phyloP scores from a whole-genome alignment of 2,888 invertebrate genomes.

The Hypomecis punctinalis region DNA sequence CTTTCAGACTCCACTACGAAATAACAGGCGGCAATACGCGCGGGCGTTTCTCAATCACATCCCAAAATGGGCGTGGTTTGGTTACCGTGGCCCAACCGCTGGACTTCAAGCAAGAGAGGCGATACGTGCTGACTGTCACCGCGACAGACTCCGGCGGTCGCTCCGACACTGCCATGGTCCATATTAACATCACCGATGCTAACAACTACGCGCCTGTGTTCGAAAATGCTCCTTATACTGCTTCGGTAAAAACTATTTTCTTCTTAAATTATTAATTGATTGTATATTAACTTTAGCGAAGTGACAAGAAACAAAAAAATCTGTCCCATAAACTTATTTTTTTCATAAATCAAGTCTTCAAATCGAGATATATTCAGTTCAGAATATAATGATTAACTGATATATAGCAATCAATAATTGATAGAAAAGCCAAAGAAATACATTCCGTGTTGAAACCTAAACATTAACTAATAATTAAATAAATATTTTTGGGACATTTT shows the following conservation, averaged over 20 bases:
- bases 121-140: conserved; percentile 93
- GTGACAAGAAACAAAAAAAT: no score
- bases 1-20: conserved; percentile 90
- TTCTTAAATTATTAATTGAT: no score
- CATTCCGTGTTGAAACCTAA: no score
- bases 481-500: no score
- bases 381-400: no score
- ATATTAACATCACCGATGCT: conserved; percentile 97
- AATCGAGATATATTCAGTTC: no score
- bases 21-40: conserved; percentile 93
- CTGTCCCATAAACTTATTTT: no score
- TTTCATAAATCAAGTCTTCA: background rate
- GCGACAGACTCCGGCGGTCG: conserved; percentile 96
- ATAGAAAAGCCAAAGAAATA: no score
- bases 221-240: conserved; percentile 96
- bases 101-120: conserved; percentile 96
- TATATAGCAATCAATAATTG: no score
- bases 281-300: no score
- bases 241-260: conserved; percentile 84
- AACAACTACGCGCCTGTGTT: conserved; percentile 97
- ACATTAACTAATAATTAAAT: no score
- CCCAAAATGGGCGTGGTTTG: conserved; percentile 94
- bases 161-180: conserved; percentile 94
- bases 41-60: conserved; percentile 95
- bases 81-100: conserved; percentile 95